Evolutionary conservation across 2,113 vertebrate genomes (phyloP).

Genomic region (Pseudorasbora parva): DNA sequence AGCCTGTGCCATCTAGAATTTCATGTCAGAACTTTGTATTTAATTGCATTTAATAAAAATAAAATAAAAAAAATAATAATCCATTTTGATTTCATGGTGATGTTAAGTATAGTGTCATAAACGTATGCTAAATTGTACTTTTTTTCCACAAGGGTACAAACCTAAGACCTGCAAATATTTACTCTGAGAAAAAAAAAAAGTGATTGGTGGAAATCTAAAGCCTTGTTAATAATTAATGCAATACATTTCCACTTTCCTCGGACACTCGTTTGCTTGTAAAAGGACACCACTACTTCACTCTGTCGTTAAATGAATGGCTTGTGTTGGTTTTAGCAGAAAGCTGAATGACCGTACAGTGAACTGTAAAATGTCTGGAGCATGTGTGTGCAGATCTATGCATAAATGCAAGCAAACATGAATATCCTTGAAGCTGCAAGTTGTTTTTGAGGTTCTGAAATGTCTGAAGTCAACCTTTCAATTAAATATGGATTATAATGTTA

Average conservation of each 20-base stretch:
- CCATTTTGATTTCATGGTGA: background rate
- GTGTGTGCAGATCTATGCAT: background rate
- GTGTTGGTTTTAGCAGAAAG: background rate
- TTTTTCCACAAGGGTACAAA: background rate
- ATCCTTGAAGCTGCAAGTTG: background rate
- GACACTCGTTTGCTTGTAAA: conserved; percentile 10
- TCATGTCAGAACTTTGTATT: too few species aligned
- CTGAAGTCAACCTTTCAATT: conserved; percentile 21
- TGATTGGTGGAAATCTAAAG: conserved; percentile 21
- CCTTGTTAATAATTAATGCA: conserved; percentile 19
- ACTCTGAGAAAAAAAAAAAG: background rate
- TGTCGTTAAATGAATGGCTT: background rate
- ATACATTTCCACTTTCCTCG: conserved; percentile 31
- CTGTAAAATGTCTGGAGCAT: background rate
- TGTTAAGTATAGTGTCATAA: background rate
- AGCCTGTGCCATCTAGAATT: too few species aligned
- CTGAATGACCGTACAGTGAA: conserved; percentile 1
- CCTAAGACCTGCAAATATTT: background rate
- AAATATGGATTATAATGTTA: background rate
- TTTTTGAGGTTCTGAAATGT: background rate
- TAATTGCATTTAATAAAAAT: too few species aligned
- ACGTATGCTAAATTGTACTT: background rate
- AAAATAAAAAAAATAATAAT: too few species aligned
- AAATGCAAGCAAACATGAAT: background rate
- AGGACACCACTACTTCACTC: background rate